Conservation (phyloP, 2,888 invertebrate genomes). For the Mongoloraphidia duomilia region DNA sequence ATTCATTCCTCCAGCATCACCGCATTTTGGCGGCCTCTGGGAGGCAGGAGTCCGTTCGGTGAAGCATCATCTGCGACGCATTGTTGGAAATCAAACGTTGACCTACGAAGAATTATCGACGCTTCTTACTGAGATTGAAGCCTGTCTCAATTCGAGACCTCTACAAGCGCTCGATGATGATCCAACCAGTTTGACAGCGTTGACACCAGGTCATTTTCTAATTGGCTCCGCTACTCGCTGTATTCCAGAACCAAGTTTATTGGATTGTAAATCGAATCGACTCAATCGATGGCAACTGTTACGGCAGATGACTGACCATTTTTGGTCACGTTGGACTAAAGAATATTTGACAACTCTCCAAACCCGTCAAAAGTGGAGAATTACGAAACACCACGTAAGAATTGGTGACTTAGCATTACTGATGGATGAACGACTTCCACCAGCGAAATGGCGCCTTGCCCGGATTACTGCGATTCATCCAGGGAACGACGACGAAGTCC, state of each 20-base stretch:
- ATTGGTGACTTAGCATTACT: no score
- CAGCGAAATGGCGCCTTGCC: background rate
- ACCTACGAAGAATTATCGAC: no score
- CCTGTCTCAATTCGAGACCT: background rate
- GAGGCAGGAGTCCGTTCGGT: no score
- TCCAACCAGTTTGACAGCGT: conserved; percentile 8
- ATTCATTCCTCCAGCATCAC: no score
- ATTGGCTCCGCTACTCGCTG: conserved; percentile 6
- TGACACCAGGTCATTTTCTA: conserved; percentile 13
- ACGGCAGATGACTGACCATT: conserved; percentile 4
- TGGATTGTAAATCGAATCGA: no score
- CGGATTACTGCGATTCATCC: background rate
- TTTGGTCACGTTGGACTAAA: conserved; percentile 2
- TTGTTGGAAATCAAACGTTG: no score
- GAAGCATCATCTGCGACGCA: no score
- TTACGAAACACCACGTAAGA: no score
- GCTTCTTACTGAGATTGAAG: background rate
- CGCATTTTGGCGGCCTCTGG: no score
- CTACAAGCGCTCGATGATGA: conserved; percentile 6
- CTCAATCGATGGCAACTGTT: background rate
- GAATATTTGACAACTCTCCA: conserved; percentile 7
- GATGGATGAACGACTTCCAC: background rate
- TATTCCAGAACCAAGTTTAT: conserved; percentile 4
- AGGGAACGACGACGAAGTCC: background rate
- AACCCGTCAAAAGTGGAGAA: conserved; percentile 4